phyloP scores from a whole-genome alignment of 2,797 vertebrate genomes.

The Parambassis ranga region DNA sequence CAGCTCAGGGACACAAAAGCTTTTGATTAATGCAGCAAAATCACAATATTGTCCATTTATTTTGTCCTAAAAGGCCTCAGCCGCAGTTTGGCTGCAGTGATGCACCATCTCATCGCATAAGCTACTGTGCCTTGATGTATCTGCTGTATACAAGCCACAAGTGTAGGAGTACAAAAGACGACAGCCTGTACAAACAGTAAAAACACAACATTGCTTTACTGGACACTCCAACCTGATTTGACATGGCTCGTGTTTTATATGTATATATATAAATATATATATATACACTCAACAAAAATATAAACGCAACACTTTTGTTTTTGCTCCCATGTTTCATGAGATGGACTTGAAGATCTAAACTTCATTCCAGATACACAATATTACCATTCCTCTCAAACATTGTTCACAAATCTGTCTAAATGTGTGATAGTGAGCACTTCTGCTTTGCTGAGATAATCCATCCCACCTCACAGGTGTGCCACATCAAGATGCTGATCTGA shows the following conservation, averaged over 20 bases:
- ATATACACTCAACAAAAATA: neutral
- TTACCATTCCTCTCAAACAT: no score
- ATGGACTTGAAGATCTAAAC: no score
- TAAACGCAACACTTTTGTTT: no score
- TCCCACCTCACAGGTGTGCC: no score
- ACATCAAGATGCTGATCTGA: no score
- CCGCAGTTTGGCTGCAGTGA: neutral
- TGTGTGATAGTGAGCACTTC: no score
- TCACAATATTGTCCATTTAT: neutral
- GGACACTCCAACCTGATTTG: neutral
- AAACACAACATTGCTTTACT: slow-evolving; percentile 9
- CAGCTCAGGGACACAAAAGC: neutral
- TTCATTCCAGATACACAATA: no score
- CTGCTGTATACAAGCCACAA: neutral
- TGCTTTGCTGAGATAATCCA: no score
- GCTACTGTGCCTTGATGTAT: neutral
- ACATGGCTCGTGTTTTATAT: neutral
- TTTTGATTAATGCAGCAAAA: neutral
- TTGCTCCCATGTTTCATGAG: no score
- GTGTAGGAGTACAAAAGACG: slow-evolving; percentile 28
- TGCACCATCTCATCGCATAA: neutral
- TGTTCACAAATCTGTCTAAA: no score
- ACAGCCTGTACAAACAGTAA: slow-evolving; percentile 25
- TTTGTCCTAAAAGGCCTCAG: neutral
- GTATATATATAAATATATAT: slow-evolving; percentile 1